Base-by-base conservation (phyloP, 2,113 vertebrate species). In the Chionodraco myersi region DNA sequence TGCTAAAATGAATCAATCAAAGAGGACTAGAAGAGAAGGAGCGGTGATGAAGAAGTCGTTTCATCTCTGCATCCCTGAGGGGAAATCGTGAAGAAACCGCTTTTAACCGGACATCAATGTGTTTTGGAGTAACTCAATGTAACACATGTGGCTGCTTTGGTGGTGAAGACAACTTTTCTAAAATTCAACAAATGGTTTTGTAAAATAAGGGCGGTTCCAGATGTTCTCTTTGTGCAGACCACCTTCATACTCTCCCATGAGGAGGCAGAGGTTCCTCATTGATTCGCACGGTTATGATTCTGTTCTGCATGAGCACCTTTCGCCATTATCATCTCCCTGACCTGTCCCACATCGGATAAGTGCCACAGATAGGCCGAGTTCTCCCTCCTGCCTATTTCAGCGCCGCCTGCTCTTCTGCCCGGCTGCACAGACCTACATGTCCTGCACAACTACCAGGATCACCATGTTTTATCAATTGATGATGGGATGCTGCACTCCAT, bases 241-340 rank as follows among this genome's bases (percentile, higher is more conserved):
- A 62, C 36, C 14, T 73, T 84, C 44, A 75, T 66, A 67, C 72
- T 75, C 66, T 68, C 48, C 30, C 26, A 60, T 4, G 11, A 75
- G 61, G 34, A 65, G 69, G 57, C 54, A n/a, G 10, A 60, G 64
- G 44, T 60, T 86, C 68, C 47, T 64, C 7, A 89, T 66, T 80
- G 77, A 85, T 82, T 88, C 74, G 49, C 68, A 66, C 83, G 69
- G 91, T 87, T 83, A 84, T 54, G 66, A 71, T 75, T 78, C 75
- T 85, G 90, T 89, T 92, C 86, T 91, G 88, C 88, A 83, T 88
- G 88, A 91, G 16, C 80, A 83, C 82, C 68, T 87, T 86, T 41
- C 69, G 63, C 86, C 67, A 83, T 84, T 85, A 85, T 87, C 78
- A 72, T 84, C 71, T 80, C 70, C 80, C 64, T 83, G 70, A 88